Base-by-base conservation (phyloP, 2,113 vertebrate species). In the Leucosticte australis region DNA sequence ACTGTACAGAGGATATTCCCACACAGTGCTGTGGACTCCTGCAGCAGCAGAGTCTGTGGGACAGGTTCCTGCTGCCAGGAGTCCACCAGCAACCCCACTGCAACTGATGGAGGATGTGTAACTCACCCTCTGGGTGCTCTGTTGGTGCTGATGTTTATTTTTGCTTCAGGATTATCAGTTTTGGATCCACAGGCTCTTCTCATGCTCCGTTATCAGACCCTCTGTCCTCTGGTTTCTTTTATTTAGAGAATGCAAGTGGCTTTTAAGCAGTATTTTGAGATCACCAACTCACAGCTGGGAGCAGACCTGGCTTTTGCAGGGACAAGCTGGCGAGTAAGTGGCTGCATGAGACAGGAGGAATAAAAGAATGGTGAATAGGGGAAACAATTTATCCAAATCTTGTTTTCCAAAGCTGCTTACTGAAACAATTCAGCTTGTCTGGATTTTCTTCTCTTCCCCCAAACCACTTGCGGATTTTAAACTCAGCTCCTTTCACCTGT, bases 81-180 rank as follows among this genome's bases (percentile, higher is more conserved):
- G 44, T 46, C 23, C 23, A 49, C 16, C 50, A 56, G n/a, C 41
- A 76, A 4, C 6, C 16, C 16, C 24, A 44, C 14, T 0, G 1
- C 3, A 8, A 6, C 11, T 8, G 16, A 6, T 0, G 1, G 56
- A 12, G 41, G 42, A 46, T 0, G 0, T 13, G 3, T 27, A 55
- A 1, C 30, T 70, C 39, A 59, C 13, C 5, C 33, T 46, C 55
- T 62, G 42, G 23, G 46, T 42, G 10, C 15, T 71, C 41, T 70
- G 7, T 14, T 59, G 69, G 23, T 75, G 56, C 10, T 46, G 22
- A 20, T 44, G 17, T 39, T 83, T 52, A 16, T 14, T 77, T 81
- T 74, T 69, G 8, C 50, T 82, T 78, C 39, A 53, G 59, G 22
- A 26, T 44, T 90, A n/a, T 31, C 26, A 56, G 0, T 20, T 47